A percentile compares a stretch with the other conserved stretches of the same genome.
These are phyloP conservation scores for Cantharis flavilabris DNA, from an alignment of 2,888 invertebrate genomes.

Conservation along the genomic window DNA sequence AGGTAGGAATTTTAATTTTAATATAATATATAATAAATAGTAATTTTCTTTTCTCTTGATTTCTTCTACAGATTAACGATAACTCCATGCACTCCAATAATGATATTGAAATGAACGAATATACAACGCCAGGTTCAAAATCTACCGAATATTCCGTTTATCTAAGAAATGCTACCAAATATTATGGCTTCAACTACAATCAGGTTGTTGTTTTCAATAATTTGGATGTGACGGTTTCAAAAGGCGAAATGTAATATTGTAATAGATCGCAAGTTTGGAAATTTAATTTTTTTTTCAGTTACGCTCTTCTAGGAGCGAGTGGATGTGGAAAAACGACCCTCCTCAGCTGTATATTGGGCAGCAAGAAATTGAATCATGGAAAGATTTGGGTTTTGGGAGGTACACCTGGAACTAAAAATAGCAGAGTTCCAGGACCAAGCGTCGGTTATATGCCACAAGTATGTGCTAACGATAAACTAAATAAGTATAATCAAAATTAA, in stretches of 20 bases:
- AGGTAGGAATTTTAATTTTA: neutral
- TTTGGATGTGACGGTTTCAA: slow-evolving; percentile 89
- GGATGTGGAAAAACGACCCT: slow-evolving; percentile 92
- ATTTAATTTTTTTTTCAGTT: slow-evolving; percentile 60
- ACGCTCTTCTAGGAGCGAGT: slow-evolving; percentile 86
- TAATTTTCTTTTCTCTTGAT: neutral
- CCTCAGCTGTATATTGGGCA: slow-evolving; percentile 83
- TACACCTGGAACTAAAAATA: slow-evolving; percentile 78
- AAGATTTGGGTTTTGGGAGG: slow-evolving; percentile 86
- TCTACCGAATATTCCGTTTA: slow-evolving; percentile 64
- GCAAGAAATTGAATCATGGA: slow-evolving; percentile 77
- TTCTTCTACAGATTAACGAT: neutral
- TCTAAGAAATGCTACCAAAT: slow-evolving; percentile 81
- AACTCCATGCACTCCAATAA: neutral
- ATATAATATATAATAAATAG: neutral
- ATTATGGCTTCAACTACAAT: slow-evolving; percentile 78
- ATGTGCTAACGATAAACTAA: slow-evolving; percentile 27
- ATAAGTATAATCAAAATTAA: neutral
- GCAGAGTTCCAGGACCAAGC: slow-evolving; percentile 86
- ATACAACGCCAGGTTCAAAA: neutral
- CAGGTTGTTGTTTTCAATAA: slow-evolving; percentile 84
- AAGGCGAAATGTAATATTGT: slow-evolving; percentile 63
- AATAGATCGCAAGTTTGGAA: neutral
- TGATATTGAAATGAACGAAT: neutral
- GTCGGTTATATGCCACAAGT: slow-evolving; percentile 89